Evolutionary conservation across 1,140 invertebrate genomes (phyloP), one percentile per base, ranked within the genome.

Genomic region (Olivierus martensii): DNA sequence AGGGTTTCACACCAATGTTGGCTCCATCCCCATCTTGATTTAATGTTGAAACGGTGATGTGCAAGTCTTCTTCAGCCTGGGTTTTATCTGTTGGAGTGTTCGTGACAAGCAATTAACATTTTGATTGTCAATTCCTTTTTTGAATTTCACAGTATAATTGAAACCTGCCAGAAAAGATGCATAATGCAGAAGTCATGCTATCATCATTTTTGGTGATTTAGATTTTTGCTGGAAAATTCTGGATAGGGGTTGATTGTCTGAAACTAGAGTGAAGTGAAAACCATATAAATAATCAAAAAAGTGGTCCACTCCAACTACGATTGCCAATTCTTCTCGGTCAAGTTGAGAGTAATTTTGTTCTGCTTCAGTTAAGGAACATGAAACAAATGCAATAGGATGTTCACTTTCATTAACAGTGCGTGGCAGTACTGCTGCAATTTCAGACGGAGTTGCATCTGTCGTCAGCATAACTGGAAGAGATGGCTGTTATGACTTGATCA

Each of bases 241-340:
- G 17, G 43, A 17, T 46, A 38, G 9, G 1, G 44, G 4, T n/a
- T 52, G 15, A 10, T 52, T 15, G 15, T 51, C 28, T 18, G 39
- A 41, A 6, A 44, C 9, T 3, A 51, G 17, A 34, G 19, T 17
- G 28, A 44, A 44, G 12, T 21, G 39, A 35, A 7, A 58, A 36
- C 69, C 75, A 62, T 63, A 71, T 3, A 76, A 46, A 59, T 72
- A 79, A 36, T 72, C 59, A 36, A 74, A 65, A 61, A 77, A 78
- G 60, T 72, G 71, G 52, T 68, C 67, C 5, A 78, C 65, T 4
- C 67, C 70, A 61, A 65, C 77, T 1, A 76, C 53, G 10, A 78
- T 69, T 2, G 69, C 67, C n/a, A 74, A 57, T 7, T 69, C 71
- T 65, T 80, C 75, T 58, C 69, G 73, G 35, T n/a, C n/a, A n/a